These are phyloP conservation scores for Neuroterus valhalla DNA, from an alignment of 1,140 invertebrate genomes.

Conservation along the genomic window DNA sequence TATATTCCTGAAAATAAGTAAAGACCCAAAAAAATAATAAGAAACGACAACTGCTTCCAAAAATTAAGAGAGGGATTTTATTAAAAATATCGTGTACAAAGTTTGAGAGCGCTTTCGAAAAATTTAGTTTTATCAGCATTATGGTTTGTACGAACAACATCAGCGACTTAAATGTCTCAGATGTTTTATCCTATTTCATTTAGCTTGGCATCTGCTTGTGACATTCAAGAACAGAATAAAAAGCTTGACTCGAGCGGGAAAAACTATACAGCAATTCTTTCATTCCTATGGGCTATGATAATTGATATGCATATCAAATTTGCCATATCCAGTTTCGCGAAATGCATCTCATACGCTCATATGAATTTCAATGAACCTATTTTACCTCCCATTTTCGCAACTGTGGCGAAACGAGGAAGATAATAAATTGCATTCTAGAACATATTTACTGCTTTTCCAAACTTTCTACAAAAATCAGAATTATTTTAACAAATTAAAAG, in stretches of 20 bases:
- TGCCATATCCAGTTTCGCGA: not conserved
- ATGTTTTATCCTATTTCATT: not conserved
- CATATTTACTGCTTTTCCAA: no score
- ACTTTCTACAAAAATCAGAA: no score
- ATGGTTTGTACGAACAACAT: not conserved
- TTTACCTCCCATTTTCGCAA: not conserved
- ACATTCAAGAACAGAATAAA: not conserved
- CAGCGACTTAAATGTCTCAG: not conserved
- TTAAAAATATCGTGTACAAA: no score
- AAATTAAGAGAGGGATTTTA: no score
- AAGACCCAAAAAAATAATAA: no score
- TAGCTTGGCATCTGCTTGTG: not conserved
- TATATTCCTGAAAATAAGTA: no score
- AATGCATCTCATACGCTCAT: not conserved
- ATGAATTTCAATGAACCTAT: not conserved
- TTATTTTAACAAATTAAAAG: no score
- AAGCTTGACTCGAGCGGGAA: not conserved
- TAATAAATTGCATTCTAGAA: not conserved
- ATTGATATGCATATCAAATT: slow-evolving; percentile 10
- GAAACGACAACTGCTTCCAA: no score
- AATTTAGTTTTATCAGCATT: no score
- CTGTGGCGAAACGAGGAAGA: not conserved
- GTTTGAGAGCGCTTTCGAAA: no score
- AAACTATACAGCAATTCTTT: not conserved
- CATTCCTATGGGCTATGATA: not conserved